Evolutionary conservation across 1,140 invertebrate species (phyloP).

Genomic region (Nixonia krombeini): DNA sequence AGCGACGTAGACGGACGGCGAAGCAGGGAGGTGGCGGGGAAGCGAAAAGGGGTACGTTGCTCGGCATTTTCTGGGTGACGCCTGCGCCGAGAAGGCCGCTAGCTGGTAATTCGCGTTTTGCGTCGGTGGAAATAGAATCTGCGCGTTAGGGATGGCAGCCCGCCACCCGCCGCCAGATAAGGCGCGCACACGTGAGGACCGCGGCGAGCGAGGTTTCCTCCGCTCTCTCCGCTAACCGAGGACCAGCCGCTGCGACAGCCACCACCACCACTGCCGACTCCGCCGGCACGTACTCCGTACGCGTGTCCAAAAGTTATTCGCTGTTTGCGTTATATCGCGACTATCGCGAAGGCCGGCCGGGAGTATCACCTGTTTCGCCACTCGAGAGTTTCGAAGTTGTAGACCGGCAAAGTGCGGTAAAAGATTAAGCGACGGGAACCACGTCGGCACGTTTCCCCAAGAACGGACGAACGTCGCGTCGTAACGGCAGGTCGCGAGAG

Average conservation of each 20-base stretch:
- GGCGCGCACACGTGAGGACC: constrained; percentile 34
- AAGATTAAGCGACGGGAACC: too few species aligned
- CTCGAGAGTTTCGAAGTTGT: too few species aligned
- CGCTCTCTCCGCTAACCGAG: too few species aligned
- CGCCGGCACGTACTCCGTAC: constrained; percentile 13
- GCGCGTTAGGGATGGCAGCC: constrained; percentile 46
- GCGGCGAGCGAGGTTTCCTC: constrained; percentile 14
- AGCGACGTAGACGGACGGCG: constrained; percentile 20
- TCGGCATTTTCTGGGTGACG: constrained; percentile 60
- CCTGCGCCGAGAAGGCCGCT: constrained; percentile 47
- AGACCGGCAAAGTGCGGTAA: too few species aligned
- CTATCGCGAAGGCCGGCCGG: too few species aligned
- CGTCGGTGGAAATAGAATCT: constrained; percentile 42
- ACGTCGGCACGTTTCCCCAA: too few species aligned
- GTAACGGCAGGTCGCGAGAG: too few species aligned
- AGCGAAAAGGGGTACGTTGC: constrained; percentile 10
- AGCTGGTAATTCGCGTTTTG: constrained; percentile 17
- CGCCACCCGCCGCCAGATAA: constrained; percentile 9
- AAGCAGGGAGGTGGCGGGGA: constrained; percentile 20
- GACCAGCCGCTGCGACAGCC: too few species aligned
- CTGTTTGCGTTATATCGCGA: too few species aligned
- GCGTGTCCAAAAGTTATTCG: neutral
- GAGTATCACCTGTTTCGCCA: too few species aligned
- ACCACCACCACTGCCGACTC: too few species aligned
- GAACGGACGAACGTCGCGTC: too few species aligned